Conservation (phyloP, 2,888 invertebrate genomes). For the Cancer borealis region DNA sequence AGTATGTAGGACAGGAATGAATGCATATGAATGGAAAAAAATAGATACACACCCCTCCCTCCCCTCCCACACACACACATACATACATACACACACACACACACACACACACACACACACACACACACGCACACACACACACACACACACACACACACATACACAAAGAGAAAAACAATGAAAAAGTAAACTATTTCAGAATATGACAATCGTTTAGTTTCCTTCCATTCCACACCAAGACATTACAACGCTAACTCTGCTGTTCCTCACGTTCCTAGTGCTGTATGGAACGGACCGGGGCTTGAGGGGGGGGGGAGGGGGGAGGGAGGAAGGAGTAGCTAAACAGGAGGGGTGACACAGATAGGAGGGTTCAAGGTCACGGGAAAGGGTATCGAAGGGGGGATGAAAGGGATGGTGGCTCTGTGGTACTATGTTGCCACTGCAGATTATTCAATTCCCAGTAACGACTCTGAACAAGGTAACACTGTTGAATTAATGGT, state of each 20-base stretch:
- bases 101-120: conserved; percentile 48
- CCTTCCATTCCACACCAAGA: no score
- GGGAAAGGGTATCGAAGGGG: neutral
- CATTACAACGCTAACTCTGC: no score
- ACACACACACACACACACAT: neutral
- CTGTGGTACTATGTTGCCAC: neutral
- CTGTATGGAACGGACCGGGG: no score
- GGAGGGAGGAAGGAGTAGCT: no score
- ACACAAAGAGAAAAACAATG: neutral
- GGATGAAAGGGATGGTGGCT: neutral
- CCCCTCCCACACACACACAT: neutral
- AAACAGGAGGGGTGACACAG: no score
- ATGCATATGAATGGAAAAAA: no score
- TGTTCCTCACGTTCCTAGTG: no score
- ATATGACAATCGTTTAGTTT: no score
- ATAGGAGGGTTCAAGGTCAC: no score
- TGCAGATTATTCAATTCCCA: neutral
- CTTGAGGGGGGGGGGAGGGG: no score
- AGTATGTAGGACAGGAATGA: no score
- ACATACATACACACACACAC: conserved; percentile 44
- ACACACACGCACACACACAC: neutral
- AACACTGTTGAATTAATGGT: neutral
- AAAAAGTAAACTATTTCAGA: no score
- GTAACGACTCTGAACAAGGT: neutral
- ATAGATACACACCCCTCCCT: neutral